These are phyloP conservation scores for Murina feae DNA, from an alignment of 2,113 vertebrate species.

Conservation along the genomic window DNA sequence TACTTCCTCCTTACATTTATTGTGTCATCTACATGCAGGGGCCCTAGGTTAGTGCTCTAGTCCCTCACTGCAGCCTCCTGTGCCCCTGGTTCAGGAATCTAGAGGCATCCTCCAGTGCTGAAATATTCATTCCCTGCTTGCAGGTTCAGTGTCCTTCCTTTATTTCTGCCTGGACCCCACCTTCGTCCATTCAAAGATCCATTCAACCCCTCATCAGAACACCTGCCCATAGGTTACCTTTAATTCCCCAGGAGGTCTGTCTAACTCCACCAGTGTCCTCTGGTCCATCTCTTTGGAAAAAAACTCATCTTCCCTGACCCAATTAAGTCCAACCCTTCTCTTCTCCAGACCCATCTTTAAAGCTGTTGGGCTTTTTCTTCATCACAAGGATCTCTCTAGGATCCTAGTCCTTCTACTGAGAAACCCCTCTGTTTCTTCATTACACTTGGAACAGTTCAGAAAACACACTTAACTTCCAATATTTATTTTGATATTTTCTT, in stretches of 20 bases:
- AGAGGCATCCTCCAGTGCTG: rapidly evolving
- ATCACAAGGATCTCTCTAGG: neutral
- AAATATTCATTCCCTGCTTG: neutral
- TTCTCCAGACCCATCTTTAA: neutral
- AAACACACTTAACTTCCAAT: neutral
- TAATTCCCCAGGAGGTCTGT: neutral
- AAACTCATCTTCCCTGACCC: neutral
- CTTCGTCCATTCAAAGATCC: too few species aligned
- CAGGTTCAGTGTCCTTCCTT: neutral
- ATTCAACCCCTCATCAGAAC: too few species aligned
- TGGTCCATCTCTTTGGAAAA: neutral
- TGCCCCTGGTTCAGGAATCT: rapidly evolving
- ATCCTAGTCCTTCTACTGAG: neutral
- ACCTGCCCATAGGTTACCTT: too few species aligned
- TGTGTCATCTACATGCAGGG: neutral
- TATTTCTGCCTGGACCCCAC: too few species aligned
- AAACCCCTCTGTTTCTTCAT: neutral
- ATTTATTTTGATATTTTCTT: neutral
- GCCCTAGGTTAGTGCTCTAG: neutral
- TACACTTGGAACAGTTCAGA: neutral
- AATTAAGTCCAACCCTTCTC: neutral
- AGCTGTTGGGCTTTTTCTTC: neutral
- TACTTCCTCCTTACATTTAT: neutral
- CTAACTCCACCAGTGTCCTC: neutral
- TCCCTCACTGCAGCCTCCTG: neutral